Evolutionary conservation across 2,888 invertebrate genomes (phyloP), one percentile per base, ranked within the genome.

Genomic region (Himalopsyche anomala): DNA sequence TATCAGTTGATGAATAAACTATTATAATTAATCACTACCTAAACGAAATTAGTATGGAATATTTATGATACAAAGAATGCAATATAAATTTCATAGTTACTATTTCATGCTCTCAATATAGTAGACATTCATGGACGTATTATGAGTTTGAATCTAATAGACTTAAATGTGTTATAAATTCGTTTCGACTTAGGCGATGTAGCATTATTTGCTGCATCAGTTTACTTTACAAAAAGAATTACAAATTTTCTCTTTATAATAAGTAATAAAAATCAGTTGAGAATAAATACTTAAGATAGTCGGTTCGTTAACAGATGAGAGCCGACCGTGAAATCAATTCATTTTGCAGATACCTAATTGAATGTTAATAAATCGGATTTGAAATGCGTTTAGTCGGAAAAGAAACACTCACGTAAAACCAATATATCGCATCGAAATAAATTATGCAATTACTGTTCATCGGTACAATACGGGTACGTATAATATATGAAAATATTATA

Each of bases 271-370:
- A 36, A 74, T 74, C 36, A 28, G 36, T 74, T 74, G 38, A 36
- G 11, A 69, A 19, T 69, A 36, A 19, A 69, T 69, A 69, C 69
- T 69, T 69, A 36, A 69, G 36, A 38, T 36, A 15, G 28, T 74
- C 38, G 36, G 74, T 36, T 74, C 74, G 74, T 74, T 74, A 74
- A 12, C 36, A 74, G 74, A 36, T 38, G 74, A 15, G 74, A 36
- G 15, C 36, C 74, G 36, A 74, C 74, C 74, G 74, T 74, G 36
- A 74, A 74, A 74, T 74, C 36, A 74, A 74, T 74, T 74, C 74
- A 36, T 36, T 15, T 74, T 38, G 74, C 74, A 74, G 38, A 74
- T 74, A 74, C 38, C 38, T 74, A 74, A 74, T 74, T 74, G 36
- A 74, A 36, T 74, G 36, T 74, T 38, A 28, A 74, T 38, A 74